Percentiles rank a stretch among this genome's conserved stretches.
Conservation (phyloP, 2,888 invertebrate species). For the Pseudococcus longispinus region DNA sequence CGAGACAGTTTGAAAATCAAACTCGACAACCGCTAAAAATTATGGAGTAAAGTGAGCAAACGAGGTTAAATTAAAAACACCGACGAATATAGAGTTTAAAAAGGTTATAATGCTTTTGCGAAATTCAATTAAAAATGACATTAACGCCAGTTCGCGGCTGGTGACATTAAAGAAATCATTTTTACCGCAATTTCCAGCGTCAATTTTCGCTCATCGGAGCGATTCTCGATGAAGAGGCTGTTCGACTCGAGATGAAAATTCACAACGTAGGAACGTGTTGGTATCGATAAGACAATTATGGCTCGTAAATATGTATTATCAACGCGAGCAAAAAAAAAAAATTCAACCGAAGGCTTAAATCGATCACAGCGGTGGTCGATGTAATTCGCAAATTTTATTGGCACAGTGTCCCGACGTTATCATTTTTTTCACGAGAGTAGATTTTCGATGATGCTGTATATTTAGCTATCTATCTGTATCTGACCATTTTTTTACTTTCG, state of each 20-base stretch:
- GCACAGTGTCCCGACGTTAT: neutral
- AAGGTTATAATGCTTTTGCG: conserved; percentile 12
- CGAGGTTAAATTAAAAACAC: neutral
- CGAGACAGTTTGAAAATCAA: neutral
- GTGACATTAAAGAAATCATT: neutral
- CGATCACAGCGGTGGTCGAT: neutral
- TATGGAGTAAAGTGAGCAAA: neutral
- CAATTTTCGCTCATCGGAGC: neutral
- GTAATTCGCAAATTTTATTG: neutral
- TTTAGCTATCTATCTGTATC: neutral
- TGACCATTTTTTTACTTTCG: conserved; percentile 22
- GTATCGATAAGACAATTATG: neutral
- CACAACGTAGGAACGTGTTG: neutral
- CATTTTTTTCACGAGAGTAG: neutral
- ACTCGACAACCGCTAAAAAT: neutral
- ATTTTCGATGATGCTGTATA: neutral
- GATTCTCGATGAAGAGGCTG: neutral
- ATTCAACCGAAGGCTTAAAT: neutral
- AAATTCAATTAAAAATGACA: conserved; percentile 13
- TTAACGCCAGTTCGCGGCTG: neutral
- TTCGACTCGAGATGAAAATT: neutral
- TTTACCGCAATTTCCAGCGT: neutral
- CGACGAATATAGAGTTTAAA: neutral
- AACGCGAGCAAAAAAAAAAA: neutral
- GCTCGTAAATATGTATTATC: neutral